A percentile compares a stretch with the other conserved stretches of the same genome.
These are phyloP conservation scores for Erebia palarica DNA, from an alignment of 2,888 invertebrate species.

Conservation along the genomic window DNA sequence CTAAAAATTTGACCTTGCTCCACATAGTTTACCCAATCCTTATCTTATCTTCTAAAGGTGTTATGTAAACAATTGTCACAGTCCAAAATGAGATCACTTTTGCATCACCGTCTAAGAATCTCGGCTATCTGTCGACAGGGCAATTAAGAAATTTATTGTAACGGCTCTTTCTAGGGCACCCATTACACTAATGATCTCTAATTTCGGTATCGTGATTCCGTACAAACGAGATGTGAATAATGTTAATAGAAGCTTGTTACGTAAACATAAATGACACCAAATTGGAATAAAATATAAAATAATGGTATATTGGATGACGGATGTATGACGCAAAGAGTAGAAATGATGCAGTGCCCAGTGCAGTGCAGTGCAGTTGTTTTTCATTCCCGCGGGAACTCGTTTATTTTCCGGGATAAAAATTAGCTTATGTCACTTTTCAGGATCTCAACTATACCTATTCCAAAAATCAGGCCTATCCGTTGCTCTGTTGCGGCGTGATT, in stretches of 20 bases:
- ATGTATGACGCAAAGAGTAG: not conserved
- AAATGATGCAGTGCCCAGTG: not conserved
- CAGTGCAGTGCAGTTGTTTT: no score
- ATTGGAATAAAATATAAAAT: conserved; percentile 12
- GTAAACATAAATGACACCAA: conserved; percentile 25
- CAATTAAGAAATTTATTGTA: conserved; percentile 79
- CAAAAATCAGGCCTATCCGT: no score
- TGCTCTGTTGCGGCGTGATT: no score
- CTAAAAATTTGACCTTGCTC: conserved; percentile 27
- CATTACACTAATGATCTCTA: conserved; percentile 73
- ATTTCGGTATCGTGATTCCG: conserved; percentile 53
- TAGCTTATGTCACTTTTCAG: no score
- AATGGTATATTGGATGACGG: not conserved
- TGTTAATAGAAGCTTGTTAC: conserved; percentile 23
- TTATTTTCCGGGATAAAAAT: no score
- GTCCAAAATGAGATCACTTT: conserved; percentile 64
- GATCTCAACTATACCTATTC: no score
- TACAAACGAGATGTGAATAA: conserved; percentile 37
- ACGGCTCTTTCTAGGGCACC: conserved; percentile 69
- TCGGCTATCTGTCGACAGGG: conserved; percentile 60
- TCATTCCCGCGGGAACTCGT: no score
- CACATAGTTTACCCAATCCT: conserved; percentile 23
- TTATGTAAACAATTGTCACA: conserved; percentile 38
- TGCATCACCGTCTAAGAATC: conserved; percentile 74
- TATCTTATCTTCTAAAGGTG: conserved; percentile 31